Evolutionary conservation across 1,140 invertebrate species (phyloP).

Genomic region (Dendrolimus kikuchii): DNA sequence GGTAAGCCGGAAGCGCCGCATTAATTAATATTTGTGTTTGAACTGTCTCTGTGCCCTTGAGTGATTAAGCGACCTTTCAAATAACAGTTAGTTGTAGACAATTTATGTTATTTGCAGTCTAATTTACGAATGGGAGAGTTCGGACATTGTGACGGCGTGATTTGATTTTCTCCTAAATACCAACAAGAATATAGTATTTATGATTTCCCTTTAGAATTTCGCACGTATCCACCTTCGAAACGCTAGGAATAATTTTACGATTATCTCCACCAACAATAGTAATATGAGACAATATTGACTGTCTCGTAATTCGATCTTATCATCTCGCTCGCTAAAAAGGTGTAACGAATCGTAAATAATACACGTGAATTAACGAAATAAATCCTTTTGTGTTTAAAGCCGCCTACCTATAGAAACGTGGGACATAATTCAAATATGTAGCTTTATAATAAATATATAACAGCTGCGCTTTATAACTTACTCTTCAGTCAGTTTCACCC

Average conservation of each 20-base stretch:
- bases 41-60: conserved; percentile 56
- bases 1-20: conserved; percentile 60
- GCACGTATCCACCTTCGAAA: not conserved
- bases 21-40: conserved; percentile 70
- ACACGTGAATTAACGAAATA: conserved; percentile 52
- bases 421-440: conserved; percentile 6
- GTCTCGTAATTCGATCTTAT: conserved; percentile 61
- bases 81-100: conserved; percentile 46
- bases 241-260: conserved; percentile 16
- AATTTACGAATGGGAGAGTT: conserved; percentile 24
- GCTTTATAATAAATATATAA: conserved; percentile 14
- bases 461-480: conserved; percentile 21
- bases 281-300: conserved; percentile 56
- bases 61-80: conserved; percentile 54
- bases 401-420: conserved; percentile 18
- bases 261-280: conserved; percentile 44
- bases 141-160: conserved; percentile 18
- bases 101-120: conserved; percentile 37
- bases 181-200: conserved; percentile 9
- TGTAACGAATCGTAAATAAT: conserved; percentile 63
- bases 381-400: conserved; percentile 38
- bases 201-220: not conserved
- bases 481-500: too few species aligned
- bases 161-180: conserved; percentile 23
- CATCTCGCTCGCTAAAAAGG: conserved; percentile 42